These are phyloP conservation scores for Zosterops borbonicus DNA, from an alignment of 2,113 vertebrate genomes.

Conservation along the genomic window DNA sequence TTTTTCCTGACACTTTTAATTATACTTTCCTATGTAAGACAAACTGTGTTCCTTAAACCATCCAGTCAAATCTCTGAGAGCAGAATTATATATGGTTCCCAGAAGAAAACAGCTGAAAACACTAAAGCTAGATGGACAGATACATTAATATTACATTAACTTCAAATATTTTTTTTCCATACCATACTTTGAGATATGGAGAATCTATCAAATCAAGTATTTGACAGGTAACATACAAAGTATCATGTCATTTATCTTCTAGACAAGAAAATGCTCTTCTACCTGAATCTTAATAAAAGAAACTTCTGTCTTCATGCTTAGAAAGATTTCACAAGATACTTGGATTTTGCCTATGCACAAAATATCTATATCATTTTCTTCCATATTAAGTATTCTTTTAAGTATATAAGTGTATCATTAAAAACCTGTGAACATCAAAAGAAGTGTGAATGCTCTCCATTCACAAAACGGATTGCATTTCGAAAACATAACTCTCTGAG, in stretches of 20 bases:
- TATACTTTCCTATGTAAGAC: neutral
- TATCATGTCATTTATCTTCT: neutral
- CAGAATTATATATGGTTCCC: neutral
- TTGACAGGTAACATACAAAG: neutral
- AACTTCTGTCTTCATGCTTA: neutral
- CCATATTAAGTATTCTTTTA: neutral
- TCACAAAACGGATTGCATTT: neutral
- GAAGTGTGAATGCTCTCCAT: neutral
- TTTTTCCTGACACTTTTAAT: slow-evolving; percentile 41
- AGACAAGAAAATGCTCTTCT: neutral
- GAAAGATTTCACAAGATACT: neutral
- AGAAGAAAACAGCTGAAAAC: slow-evolving; percentile 7
- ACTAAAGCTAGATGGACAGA: neutral
- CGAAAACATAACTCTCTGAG: neutral
- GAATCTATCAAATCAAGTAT: slow-evolving; percentile 5
- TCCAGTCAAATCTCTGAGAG: neutral
- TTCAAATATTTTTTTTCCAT: neutral
- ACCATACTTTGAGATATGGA: neutral
- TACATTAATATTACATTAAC: neutral
- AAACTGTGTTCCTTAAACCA: neutral
- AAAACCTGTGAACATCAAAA: neutral
- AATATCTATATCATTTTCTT: neutral
- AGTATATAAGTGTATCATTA: neutral
- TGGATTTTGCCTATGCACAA: neutral
- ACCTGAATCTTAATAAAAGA: neutral